Evolutionary conservation across 2,888 invertebrate species (phyloP).

Genomic region (Galerucella calmariensis): DNA sequence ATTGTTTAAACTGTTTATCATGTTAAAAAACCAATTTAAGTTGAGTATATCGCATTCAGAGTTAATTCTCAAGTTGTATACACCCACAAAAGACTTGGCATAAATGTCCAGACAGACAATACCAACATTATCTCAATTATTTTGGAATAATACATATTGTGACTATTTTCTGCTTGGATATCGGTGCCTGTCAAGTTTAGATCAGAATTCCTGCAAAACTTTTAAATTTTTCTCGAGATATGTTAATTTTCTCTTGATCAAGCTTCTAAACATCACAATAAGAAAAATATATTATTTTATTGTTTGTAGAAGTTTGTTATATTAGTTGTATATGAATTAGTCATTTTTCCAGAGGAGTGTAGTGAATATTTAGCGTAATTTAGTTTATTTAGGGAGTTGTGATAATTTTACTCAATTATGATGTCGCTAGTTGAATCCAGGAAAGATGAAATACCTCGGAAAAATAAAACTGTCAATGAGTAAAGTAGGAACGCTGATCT

Average conservation of each 20-base stretch:
- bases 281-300: background rate
- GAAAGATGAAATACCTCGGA: background rate
- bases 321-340: background rate
- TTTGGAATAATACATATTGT: slow-evolving; percentile 3
- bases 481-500: slow-evolving; percentile 40
- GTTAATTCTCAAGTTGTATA: slow-evolving; percentile 25
- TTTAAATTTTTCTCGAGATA: slow-evolving; percentile 4
- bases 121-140: slow-evolving; percentile 6
- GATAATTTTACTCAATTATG: background rate
- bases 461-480: background rate
- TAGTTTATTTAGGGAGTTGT: background rate
- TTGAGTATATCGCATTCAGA: background rate
- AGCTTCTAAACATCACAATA: background rate
- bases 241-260: background rate
- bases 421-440: background rate
- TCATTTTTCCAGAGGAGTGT: background rate
- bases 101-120: slow-evolving; percentile 41
- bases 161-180: slow-evolving; percentile 45
- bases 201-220: slow-evolving; percentile 6
- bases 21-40: background rate
- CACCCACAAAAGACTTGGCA: slow-evolving; percentile 38
- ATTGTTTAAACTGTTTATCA: background rate
- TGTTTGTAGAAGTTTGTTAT: too few species aligned
- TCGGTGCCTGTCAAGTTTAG: slow-evolving; percentile 44
- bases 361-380: too few species aligned